phyloP scores from a whole-genome alignment of 2,888 invertebrate genomes.

The Salticus scenicus region DNA sequence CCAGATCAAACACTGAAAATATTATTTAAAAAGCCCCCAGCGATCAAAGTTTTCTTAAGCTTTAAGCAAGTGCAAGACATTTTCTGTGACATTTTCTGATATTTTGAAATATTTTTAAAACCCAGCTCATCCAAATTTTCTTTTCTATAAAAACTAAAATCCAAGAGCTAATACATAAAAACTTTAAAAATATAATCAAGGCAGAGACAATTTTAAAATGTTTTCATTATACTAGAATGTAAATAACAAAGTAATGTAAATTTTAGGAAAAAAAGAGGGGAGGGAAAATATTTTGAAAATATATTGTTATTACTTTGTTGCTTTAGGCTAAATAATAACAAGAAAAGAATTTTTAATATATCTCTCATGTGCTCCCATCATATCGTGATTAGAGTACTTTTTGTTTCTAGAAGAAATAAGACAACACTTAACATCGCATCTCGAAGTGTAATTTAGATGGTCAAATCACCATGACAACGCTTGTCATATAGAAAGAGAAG shows the following conservation, averaged over 20 bases:
- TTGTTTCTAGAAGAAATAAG: background rate
- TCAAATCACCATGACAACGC: slow-evolving; percentile 34
- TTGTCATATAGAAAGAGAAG: background rate
- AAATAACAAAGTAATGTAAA: too few relatives aligned
- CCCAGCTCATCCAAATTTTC: too few relatives aligned
- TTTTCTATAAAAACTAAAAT: too few relatives aligned
- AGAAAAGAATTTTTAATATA: slow-evolving; percentile 37
- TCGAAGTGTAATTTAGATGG: slow-evolving; percentile 37
- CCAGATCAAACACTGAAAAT: background rate
- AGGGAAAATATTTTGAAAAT: background rate
- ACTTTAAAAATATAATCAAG: too few relatives aligned
- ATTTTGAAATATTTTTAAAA: too few relatives aligned
- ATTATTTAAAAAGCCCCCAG: background rate
- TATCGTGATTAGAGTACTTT: background rate
- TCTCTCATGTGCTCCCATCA: background rate
- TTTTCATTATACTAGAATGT: too few relatives aligned
- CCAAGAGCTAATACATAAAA: too few relatives aligned
- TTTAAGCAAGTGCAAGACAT: background rate
- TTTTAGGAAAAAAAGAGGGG: too few relatives aligned
- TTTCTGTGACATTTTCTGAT: too few relatives aligned
- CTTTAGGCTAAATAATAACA: background rate
- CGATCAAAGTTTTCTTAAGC: background rate
- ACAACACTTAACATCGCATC: background rate
- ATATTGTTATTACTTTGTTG: background rate
- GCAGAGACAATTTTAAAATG: too few relatives aligned